phyloP scores from a whole-genome alignment of 1,140 invertebrate genomes.

The Chironomus tepperi region DNA sequence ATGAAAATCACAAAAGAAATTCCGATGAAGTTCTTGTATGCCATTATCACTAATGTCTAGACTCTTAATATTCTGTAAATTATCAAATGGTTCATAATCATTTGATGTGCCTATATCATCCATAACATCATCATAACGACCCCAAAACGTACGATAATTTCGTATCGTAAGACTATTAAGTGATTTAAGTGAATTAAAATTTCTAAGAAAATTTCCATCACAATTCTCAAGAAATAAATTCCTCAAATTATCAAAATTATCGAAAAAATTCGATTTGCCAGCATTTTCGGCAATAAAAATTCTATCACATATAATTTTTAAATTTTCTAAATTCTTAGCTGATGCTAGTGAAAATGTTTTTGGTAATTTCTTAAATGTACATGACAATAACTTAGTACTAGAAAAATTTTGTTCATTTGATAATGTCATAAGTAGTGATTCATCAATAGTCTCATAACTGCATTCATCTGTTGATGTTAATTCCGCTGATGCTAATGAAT shows the following conservation, averaged over 20 bases:
- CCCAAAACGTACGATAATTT: not conserved
- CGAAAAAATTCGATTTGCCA: not conserved
- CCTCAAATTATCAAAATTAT: conserved; percentile 14
- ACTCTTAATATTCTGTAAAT: conserved; percentile 15
- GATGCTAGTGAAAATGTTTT: conserved; percentile 1
- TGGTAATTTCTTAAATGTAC: conserved; percentile 22
- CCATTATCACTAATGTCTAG: conserved; percentile 3
- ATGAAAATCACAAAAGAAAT: conserved; percentile 22
- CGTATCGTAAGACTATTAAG: conserved; percentile 1
- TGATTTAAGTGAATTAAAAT: not conserved
- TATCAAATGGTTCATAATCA: conserved; percentile 19
- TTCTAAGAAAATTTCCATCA: conserved; percentile 18
- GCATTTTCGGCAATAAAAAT: not conserved
- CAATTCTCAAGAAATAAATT: conserved; percentile 21
- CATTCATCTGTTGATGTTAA: not conserved
- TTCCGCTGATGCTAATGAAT: not conserved
- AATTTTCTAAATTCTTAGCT: not conserved
- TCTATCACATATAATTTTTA: conserved; percentile 20
- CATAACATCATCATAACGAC: not conserved
- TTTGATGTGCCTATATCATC: not conserved
- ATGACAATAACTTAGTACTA: not conserved
- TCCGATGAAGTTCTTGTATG: not conserved
- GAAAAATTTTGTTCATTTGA: conserved; percentile 15
- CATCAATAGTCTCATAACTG: not conserved
- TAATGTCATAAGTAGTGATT: not conserved